These are phyloP conservation scores for Eudasyphora cyanicolor DNA, from an alignment of 2,888 invertebrate species.

Conservation along the genomic window DNA sequence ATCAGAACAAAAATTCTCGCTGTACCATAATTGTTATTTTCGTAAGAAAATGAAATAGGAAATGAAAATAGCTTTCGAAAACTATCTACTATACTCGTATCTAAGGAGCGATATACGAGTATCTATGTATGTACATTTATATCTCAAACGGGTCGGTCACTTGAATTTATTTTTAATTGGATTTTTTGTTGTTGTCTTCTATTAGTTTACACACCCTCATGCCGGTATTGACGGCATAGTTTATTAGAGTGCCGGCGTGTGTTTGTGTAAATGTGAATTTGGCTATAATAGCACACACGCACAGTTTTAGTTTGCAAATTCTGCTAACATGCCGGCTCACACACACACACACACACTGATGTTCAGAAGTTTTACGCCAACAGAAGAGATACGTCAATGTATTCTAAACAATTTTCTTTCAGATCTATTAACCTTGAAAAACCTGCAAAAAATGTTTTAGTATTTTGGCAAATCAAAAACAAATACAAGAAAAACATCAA, in stretches of 20 bases:
- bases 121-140: not conserved
- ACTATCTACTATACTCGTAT: too few relatives aligned
- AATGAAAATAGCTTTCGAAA: not conserved
- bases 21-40: too few relatives aligned
- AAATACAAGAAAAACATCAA: not conserved
- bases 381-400: constrained; percentile 1
- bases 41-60: not conserved
- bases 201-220: not conserved
- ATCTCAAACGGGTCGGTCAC: not conserved
- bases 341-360: not conserved
- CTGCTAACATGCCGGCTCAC: not conserved
- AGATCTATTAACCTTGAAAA: constrained; percentile 46
- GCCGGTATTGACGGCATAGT: not conserved
- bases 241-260: not conserved
- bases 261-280: too few relatives aligned
- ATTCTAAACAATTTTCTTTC: constrained; percentile 25
- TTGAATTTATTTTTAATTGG: not conserved
- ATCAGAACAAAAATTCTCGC: not conserved
- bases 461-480: not conserved
- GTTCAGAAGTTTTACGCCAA: not conserved
- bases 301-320: not conserved
- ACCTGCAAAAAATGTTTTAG: constrained; percentile 5
- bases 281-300: too few relatives aligned
- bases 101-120: too few relatives aligned
- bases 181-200: too few relatives aligned